A percentile compares a stretch with the other conserved stretches of the same genome.
Evolutionary conservation across 1,140 invertebrate species (phyloP).

Genomic region (Prorops nasuta): DNA sequence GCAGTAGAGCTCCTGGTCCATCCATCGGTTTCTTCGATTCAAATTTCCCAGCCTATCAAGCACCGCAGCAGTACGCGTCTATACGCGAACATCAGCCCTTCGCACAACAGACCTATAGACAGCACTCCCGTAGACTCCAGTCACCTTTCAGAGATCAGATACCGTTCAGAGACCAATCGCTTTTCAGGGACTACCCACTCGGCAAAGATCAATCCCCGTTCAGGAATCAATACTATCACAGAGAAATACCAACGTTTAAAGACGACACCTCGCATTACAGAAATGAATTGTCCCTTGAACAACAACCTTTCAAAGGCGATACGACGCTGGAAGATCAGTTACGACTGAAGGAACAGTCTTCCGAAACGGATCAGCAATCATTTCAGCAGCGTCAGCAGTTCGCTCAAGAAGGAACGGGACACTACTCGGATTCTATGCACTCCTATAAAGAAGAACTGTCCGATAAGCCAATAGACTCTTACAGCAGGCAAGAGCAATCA

Average conservation of each 20-base stretch:
- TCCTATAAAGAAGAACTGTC: slow-evolving; percentile 8
- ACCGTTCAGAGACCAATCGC: slow-evolving; percentile 9
- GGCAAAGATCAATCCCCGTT: neutral
- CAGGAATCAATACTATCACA: too few species aligned
- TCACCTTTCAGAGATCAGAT: slow-evolving; percentile 11
- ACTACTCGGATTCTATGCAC: neutral
- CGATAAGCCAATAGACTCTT: slow-evolving; percentile 10
- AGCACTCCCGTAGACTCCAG: slow-evolving; percentile 3
- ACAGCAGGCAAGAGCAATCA: slow-evolving; percentile 4
- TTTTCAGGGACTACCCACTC: slow-evolving; percentile 6
- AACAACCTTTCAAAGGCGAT: too few species aligned
- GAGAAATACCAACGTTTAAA: too few species aligned
- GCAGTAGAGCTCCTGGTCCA: slow-evolving; percentile 4
- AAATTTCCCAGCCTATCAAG: slow-evolving; percentile 9
- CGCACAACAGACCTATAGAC: neutral
- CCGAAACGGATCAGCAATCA: slow-evolving; percentile 4
- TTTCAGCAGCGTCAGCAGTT: slow-evolving; percentile 1
- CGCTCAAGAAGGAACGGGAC: neutral
- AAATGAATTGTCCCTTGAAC: too few species aligned
- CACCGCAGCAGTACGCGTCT: neutral
- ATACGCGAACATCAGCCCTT: slow-evolving; percentile 12
- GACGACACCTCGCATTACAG: neutral
- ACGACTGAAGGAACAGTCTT: neutral
- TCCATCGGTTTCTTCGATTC: neutral
- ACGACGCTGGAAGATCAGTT: neutral